Base-by-base conservation (phyloP, 2,888 invertebrate genomes). In the Lymantria dispar region DNA sequence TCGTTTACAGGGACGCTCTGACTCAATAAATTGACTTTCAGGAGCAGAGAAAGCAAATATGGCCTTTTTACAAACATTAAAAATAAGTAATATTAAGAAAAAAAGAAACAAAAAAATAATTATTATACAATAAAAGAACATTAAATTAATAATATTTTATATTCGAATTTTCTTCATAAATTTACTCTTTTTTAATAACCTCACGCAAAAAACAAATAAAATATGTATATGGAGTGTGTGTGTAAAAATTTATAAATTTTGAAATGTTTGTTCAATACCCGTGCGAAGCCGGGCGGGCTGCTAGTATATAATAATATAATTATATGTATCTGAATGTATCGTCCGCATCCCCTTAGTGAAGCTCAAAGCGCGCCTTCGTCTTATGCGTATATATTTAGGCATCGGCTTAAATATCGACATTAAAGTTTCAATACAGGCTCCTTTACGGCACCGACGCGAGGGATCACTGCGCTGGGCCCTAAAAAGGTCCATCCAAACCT, bases 41-140 rank as follows among this genome's bases (percentile, higher is more conserved):
- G n/a, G n/a, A n/a, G n/a, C n/a, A 14, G 58, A 64, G 11, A 66
- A 68, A 57, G 3, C 11, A n/a, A 37, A 8, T n/a, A 11, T 37
- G 10, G n/a, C 37, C 8, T 8, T 11, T n/a, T 8, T 37, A n/a
- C 30, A 30, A 30, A 7, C 8, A 30, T 30, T 30, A 8, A 7
- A 5, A 30, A 30, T 30, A 7, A 30, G 30, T 30, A 30, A 8
- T 30, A 8, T 8, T 30, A 30, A 30, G 30, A 5, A 30, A 7
- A 8, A 7, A 5, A 30, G 8, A 30, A 7, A 8, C 30, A 7
- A 30, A 30, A 30, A 30, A 30, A 30, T 7, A 30, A 8, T 30
- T 8, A 30, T 30, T 7, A 30, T 30, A 30, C 5, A 30, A 30
- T 30, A 30, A 30, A 30, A 30, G 30, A 7, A 7, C 30, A 30